Percentiles rank a stretch among this genome's conserved stretches.
Conservation (phyloP, 2,113 vertebrate species). For the Melanostigma gelatinosum region DNA sequence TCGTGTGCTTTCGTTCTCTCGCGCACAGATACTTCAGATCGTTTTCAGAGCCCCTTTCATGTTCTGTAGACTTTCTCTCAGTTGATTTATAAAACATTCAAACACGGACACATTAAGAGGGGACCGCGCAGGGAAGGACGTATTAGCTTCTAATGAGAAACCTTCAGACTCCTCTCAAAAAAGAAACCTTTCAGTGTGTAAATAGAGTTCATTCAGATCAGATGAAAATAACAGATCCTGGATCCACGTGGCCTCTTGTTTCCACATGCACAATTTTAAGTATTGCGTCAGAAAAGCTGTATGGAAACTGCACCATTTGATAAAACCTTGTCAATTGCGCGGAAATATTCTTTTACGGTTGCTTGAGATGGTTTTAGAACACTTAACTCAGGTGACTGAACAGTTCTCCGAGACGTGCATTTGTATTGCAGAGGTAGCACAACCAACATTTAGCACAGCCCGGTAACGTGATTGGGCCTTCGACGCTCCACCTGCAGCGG, state of each 20-base stretch:
- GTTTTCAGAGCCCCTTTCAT: slow-evolving; percentile 58
- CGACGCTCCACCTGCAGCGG: neutral
- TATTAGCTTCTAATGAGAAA: neutral
- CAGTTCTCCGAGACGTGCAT: no score
- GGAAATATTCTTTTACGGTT: no score
- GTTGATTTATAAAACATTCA: slow-evolving; percentile 58
- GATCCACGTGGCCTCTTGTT: no score
- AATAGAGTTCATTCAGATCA: no score
- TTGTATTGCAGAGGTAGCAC: no score
- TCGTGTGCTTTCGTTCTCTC: slow-evolving; percentile 7
- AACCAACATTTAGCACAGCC: no score
- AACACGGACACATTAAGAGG: slow-evolving; percentile 1
- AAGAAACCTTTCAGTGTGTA: neutral
- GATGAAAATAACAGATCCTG: no score
- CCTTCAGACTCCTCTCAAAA: neutral
- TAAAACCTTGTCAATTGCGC: no score
- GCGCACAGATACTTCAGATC: slow-evolving; percentile 38
- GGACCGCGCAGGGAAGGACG: neutral
- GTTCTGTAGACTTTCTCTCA: slow-evolving; percentile 31
- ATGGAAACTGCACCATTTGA: no score
- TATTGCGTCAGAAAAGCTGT: no score
- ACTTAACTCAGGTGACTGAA: no score
- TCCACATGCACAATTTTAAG: no score
- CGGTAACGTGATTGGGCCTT: neutral
- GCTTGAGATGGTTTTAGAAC: neutral